Evolutionary conservation across 2,113 vertebrate genomes (phyloP).

Genomic region (Benitochromis conjunctus): DNA sequence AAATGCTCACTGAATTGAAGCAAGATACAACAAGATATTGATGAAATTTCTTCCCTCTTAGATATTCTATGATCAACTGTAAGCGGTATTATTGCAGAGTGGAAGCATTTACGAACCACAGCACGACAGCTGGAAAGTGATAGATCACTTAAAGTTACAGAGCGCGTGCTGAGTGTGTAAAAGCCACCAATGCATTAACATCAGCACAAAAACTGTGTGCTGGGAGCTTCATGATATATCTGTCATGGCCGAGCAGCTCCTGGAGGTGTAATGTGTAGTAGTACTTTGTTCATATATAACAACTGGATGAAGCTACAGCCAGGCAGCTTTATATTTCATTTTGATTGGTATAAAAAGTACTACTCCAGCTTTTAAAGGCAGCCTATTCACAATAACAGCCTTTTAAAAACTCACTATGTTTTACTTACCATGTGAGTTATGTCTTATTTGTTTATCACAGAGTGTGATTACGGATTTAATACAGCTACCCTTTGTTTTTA

Average conservation of each 20-base stretch:
- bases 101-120: not conserved
- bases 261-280: not conserved
- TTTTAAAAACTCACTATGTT: not conserved
- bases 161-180: too few relatives aligned
- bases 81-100: not conserved
- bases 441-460: too few relatives aligned
- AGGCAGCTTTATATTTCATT: not conserved
- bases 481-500: not conserved
- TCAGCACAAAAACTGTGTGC: not conserved
- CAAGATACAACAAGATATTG: too few relatives aligned
- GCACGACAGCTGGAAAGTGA: too few relatives aligned
- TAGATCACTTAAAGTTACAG: too few relatives aligned
- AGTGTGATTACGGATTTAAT: not conserved
- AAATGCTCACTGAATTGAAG: too few relatives aligned
- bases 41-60: too few relatives aligned
- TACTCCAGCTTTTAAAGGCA: not conserved
- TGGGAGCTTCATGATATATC: not conserved
- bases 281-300: too few relatives aligned
- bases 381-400: not conserved
- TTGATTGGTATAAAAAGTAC: not conserved
- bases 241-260: not conserved
- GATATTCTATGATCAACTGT: not conserved
- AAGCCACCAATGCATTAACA: not conserved
- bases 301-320: not conserved
- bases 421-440: too few relatives aligned